Base-by-base conservation (phyloP, 2,888 invertebrate genomes). In the Mythimna ferrago region DNA sequence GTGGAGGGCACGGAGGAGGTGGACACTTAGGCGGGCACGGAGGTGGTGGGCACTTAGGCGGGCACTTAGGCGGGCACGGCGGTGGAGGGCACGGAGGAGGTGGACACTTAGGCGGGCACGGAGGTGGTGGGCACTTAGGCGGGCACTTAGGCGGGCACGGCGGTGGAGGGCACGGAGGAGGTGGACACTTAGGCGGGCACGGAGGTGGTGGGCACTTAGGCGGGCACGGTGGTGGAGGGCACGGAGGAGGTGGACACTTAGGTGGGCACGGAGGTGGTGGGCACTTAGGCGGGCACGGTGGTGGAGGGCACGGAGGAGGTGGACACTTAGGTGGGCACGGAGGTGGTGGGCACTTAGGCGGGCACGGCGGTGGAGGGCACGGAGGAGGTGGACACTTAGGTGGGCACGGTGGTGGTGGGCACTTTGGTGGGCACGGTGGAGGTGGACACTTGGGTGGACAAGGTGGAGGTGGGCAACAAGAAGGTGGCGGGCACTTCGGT, bases 351-450 rank as follows among this genome's bases (percentile, higher is more conserved):
- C 53, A 54, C 3, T 41, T 53, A 5, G 38, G 38, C 3, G 44
- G 44, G 5, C 44, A 44, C 44, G 44, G 44, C 5, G 44, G 44
- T 14, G 44, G 44, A 0, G 66, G 65, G 21, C 65, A 56, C 60
- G 26, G 26, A 26, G 14, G 38, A 14, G 32, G 26, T 6, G 70
- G 56, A 4, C 21, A 32, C 26, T 26, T 26, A 6, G 57, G 66
- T 1, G 44, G 67, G 19, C 48, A 44, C 6, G 9, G 19, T 4
- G 66, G 32, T 0, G 69, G 16, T 1, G 58, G 70, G 16, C 58
- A 68, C 38, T 11, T n/a, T 4, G 70, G 41, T 16, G 69, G 53
- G 10, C 6, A 60, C 3, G n/a, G 69, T 41, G 53, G n/a, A 7
- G 65, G 54, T 2, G 63, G 41, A 11, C 32, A 32, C 32, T 32